These are phyloP conservation scores for Xanthorhoe spadicearia DNA, from an alignment of 2,888 invertebrate species.

Conservation along the genomic window DNA sequence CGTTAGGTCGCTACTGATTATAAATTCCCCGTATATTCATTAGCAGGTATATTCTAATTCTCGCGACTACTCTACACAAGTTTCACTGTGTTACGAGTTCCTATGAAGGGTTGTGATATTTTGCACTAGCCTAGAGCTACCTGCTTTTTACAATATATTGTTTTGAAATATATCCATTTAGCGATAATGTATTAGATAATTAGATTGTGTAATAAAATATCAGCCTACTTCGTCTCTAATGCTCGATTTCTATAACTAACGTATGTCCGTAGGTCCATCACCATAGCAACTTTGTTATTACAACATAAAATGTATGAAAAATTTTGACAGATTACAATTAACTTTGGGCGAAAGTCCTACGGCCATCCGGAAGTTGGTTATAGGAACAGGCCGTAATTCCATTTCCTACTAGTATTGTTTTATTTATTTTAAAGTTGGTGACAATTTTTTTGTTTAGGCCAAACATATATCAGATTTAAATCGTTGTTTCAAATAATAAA, in stretches of 20 bases:
- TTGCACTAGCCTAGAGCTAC: constrained; percentile 54
- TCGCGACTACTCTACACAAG: constrained; percentile 54
- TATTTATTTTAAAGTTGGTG: too few relatives aligned
- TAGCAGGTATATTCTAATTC: constrained; percentile 41
- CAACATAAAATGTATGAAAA: too few relatives aligned
- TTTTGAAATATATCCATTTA: not conserved
- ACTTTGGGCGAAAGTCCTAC: too few relatives aligned
- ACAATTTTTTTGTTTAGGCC: not conserved
- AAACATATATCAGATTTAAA: too few relatives aligned
- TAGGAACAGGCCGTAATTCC: too few relatives aligned
- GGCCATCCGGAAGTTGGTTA: too few relatives aligned
- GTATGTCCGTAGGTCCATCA: too few relatives aligned
- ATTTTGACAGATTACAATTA: too few relatives aligned
- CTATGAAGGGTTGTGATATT: constrained; percentile 50
- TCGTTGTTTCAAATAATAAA: too few relatives aligned
- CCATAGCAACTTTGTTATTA: too few relatives aligned
- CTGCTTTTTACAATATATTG: constrained; percentile 34
- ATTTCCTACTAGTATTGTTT: too few relatives aligned
- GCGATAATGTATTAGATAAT: not conserved
- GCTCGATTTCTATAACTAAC: too few relatives aligned
- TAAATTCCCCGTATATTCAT: constrained; percentile 27
- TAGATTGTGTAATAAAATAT: not conserved
- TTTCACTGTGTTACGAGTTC: constrained; percentile 52
- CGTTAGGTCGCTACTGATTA: constrained; percentile 24
- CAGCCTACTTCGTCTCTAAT: not conserved